Conservation (phyloP, 2,797 vertebrate genomes). For the Lophius americanus region DNA sequence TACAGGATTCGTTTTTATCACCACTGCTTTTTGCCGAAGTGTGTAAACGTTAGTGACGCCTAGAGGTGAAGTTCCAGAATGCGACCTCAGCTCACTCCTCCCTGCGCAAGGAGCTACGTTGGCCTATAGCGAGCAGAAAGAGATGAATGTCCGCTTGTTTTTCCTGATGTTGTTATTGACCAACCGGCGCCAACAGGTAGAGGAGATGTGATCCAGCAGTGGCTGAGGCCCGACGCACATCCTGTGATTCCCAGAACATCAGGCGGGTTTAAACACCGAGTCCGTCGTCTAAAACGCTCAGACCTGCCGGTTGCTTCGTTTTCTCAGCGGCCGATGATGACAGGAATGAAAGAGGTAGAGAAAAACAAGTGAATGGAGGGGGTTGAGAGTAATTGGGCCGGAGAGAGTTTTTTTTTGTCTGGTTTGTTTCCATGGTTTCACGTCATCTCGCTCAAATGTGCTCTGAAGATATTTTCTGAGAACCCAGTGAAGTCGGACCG, state of each 20-base stretch:
- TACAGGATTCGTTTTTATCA: no score
- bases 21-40: no score
- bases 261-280: neutral
- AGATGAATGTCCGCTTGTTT: no score
- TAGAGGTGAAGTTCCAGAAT: no score
- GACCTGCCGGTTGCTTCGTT: conserved; percentile 7
- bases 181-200: no score
- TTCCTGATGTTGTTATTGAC: no score
- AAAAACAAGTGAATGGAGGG: conserved; percentile 46
- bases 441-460: conserved; percentile 53
- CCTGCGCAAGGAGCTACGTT: no score
- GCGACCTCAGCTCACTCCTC: no score
- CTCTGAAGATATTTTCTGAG: conserved; percentile 56
- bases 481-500: conserved; percentile 39
- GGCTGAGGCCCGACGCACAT: no score
- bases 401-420: conserved; percentile 43
- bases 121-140: no score
- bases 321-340: conserved; percentile 9
- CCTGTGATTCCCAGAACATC: neutral
- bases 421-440: conserved; percentile 76
- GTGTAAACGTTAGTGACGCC: no score
- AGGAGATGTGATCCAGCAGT: no score
- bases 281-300: neutral
- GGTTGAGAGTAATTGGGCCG: conserved; percentile 54
- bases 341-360: conserved; percentile 14